A percentile compares a stretch with the other conserved stretches of the same genome.
Conservation (phyloP, 92 coral and sea anemone species). For the Zoanthus sansibaricus region DNA sequence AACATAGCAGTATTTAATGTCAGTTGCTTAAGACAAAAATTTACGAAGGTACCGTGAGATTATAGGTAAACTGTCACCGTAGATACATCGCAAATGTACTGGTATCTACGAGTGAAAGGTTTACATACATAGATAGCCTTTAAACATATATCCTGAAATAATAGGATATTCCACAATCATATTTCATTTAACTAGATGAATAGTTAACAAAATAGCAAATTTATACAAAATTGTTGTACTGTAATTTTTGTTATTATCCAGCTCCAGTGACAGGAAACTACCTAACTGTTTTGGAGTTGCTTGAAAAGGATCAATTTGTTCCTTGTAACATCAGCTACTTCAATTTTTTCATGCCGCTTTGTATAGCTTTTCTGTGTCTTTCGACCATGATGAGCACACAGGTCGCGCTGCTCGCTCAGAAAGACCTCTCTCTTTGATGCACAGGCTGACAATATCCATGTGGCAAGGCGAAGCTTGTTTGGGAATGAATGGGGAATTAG, state of each 20-base stretch:
- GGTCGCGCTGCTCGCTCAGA: neutral
- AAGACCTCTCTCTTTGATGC: neutral
- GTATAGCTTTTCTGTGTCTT: slow-evolving; percentile 29
- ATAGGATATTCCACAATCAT: neutral
- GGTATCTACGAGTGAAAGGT: slow-evolving; percentile 54
- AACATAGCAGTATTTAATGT: slow-evolving; percentile 33
- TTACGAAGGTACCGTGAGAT: neutral
- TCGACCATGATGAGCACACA: slow-evolving; percentile 35
- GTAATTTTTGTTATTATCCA: neutral
- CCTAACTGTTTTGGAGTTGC: slow-evolving; percentile 29
- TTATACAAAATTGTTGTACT: neutral
- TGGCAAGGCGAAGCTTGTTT: too few relatives aligned
- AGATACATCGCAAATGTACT: slow-evolving; percentile 58
- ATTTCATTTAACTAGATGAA: neutral
- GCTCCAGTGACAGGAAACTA: slow-evolving; percentile 13
- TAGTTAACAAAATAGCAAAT: neutral
- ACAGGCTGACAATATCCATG: too few relatives aligned
- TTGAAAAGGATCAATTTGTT: slow-evolving; percentile 36
- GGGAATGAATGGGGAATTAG: too few relatives aligned
- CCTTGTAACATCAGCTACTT: slow-evolving; percentile 42
- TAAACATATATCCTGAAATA: neutral
- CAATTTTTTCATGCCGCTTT: slow-evolving; percentile 27
- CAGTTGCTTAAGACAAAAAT: neutral
- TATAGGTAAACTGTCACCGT: slow-evolving; percentile 43
- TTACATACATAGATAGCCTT: slow-evolving; percentile 50